Base-by-base conservation (phyloP, 2,888 invertebrate genomes). In the Philereme vetulata region DNA sequence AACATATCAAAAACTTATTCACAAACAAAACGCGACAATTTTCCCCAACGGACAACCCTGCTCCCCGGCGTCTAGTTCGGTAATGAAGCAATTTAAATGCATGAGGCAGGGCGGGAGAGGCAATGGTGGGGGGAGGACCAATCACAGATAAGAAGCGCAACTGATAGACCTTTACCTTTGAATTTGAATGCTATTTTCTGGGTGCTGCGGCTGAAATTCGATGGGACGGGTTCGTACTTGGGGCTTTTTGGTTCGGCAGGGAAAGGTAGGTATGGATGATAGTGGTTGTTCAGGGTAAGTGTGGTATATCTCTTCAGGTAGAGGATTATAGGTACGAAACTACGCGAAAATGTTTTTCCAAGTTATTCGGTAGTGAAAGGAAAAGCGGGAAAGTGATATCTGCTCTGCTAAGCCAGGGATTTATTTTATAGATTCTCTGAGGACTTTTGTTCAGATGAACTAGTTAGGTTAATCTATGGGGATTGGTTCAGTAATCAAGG, bases 21-120 rank as follows among this genome's bases (percentile, higher is more conserved):
- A 49, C 64, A 67, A 65, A 66, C 64, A 69, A 70, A 74, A 70
- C 71, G 61, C 71, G 60, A 68, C 70, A 73, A 74, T 76, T 76
- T 84, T 84, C 85, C 83, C 82, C 71, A 72, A 34, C 75, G 78
- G 90, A 76, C 92, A 92, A 85, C 93, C 91, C 92, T 93, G 86
- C 71, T 74, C 72, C 74, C 77, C 80, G 81, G 77, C 85, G 89
- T 90, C 90, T 90, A 89, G 86, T 85, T 86, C 89, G 79, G 87
- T 93, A 93, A 93, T 93, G 93, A 93, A 93, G 93, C 92, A 93
- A 93, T 93, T 92, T 93, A 93, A 93, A 93, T 93, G 93, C 93
- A 93, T 93, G 92, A 93, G 91, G 91, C 89, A 92, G 92, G 92
- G 91, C 90, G 88, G 86, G 90, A 88, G 88, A 82, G 84, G 75